Base-by-base conservation (phyloP, 2,797 vertebrate genomes). In the Pteropus rufus region DNA sequence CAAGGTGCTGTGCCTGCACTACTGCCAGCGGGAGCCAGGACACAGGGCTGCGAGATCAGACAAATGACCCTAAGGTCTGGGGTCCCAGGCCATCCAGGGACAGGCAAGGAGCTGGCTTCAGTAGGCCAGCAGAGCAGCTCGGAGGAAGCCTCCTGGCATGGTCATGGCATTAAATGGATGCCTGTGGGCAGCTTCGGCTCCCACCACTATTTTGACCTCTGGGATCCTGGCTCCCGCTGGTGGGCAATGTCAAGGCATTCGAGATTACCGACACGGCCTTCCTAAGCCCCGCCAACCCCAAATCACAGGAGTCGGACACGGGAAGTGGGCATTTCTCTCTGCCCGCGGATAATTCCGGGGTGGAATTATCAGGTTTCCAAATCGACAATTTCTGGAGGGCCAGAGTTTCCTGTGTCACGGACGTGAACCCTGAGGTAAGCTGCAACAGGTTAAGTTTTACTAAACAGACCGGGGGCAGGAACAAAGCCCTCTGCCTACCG, bases 401-500 rank as follows among this genome's bases (percentile, higher is more conserved):
- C 75, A 31, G 23, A 76, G 12, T 67, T 75, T 58, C 54, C 52
- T 29, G 62, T 3, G n/a, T 36, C 29, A 6, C 1, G 9, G 49
- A 56, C 36, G 29, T 1, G 12, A 44, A 5, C 1, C 58, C 5
- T 4, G 52, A 46, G 70, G 8, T 26, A 12, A 16, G 21, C 4
- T 4, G 29, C 31, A 19, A 26, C 0, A 44, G 69, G 2, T 41
- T 2, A 18, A 7, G n/a, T 41, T n/a, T 34, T 31, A 52, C 49
- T 12, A 16, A 10, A 31, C 54, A 15, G 36, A 1, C 7, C 0
- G 0, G 8, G 69, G 29, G 14, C 41, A 3, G 52, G 16, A 5
- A 41, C 1, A 11, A 24, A 4, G 34, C 39, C 10, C 49, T 11
- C n/a, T 1, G 2, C 1, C 1, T 1, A 34, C 84, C 10, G 3